Percentiles rank a stretch among this genome's conserved stretches.
These are phyloP conservation scores for Cyanoramphus novaezelandiae DNA, from an alignment of 2,113 vertebrate species.

Conservation along the genomic window DNA sequence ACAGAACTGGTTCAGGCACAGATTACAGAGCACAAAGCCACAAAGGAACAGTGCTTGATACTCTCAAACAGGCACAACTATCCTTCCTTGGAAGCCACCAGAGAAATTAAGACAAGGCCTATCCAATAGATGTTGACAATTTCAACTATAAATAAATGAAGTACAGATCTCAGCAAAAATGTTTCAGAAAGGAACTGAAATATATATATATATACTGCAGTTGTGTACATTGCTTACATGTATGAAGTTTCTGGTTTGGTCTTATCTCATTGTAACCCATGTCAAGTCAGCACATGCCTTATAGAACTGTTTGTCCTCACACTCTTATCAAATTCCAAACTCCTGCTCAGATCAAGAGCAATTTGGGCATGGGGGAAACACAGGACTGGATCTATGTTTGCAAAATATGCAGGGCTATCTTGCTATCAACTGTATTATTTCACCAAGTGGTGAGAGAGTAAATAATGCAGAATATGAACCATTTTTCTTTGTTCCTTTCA, in stretches of 20 bases:
- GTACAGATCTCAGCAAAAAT: not conserved
- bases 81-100: not conserved
- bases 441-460: not conserved
- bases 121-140: not conserved
- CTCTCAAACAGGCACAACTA: not conserved
- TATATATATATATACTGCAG: not conserved
- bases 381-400: not conserved
- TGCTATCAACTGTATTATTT: not conserved
- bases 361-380: not conserved
- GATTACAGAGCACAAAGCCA: not conserved
- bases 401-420: not conserved
- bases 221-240: not conserved
- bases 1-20: not conserved
- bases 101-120: not conserved
- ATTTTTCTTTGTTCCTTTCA: not conserved
- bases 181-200: not conserved
- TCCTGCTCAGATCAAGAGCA: not conserved
- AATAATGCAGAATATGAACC: not conserved
- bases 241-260: not conserved
- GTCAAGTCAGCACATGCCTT: not conserved
- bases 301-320: not conserved
- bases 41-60: not conserved
- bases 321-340: not conserved
- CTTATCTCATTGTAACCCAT: not conserved
- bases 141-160: not conserved